phyloP scores from a whole-genome alignment of 1,140 invertebrate species.

The Psilanteris sp. region DNA sequence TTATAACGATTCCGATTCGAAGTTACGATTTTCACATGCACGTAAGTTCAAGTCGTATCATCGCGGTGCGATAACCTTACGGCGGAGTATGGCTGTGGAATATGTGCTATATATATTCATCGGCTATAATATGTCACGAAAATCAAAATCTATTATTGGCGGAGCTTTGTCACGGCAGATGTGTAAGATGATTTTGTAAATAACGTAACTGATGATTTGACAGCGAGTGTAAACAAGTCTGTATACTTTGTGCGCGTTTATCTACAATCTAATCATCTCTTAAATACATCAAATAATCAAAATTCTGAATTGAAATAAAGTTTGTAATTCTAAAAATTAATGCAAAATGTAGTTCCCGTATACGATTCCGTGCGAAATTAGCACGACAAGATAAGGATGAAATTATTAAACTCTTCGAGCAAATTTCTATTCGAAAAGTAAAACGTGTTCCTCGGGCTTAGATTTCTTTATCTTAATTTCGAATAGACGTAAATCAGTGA shows the following conservation, averaged over 20 bases:
- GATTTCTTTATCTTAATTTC: conserved; percentile 37
- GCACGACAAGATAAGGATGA: too few relatives aligned
- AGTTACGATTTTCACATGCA: conserved; percentile 45
- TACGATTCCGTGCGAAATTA: too few relatives aligned
- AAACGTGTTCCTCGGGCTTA: conserved; percentile 6
- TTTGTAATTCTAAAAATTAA: too few relatives aligned
- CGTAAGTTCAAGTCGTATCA: conserved; percentile 49
- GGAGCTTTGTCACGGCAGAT: conserved; percentile 9
- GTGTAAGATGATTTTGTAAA: too few relatives aligned
- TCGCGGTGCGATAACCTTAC: conserved; percentile 39
- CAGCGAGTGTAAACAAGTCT: too few relatives aligned
- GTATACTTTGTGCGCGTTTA: too few relatives aligned
- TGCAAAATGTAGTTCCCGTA: too few relatives aligned
- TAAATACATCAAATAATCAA: too few relatives aligned
- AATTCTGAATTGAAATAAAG: too few relatives aligned
- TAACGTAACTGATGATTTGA: too few relatives aligned
- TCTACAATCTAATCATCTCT: too few relatives aligned
- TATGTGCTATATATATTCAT: conserved; percentile 19
- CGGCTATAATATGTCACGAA: conserved; percentile 32
- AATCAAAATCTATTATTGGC: conserved; percentile 39
- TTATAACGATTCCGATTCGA: conserved; percentile 44
- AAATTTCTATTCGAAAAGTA: conserved; percentile 1
- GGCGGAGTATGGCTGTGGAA: conserved; percentile 3
- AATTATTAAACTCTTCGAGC: background rate
- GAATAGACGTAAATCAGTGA: conserved; percentile 33